phyloP scores from a whole-genome alignment of 2,888 invertebrate species.

The Eremobia ochroleuca region DNA sequence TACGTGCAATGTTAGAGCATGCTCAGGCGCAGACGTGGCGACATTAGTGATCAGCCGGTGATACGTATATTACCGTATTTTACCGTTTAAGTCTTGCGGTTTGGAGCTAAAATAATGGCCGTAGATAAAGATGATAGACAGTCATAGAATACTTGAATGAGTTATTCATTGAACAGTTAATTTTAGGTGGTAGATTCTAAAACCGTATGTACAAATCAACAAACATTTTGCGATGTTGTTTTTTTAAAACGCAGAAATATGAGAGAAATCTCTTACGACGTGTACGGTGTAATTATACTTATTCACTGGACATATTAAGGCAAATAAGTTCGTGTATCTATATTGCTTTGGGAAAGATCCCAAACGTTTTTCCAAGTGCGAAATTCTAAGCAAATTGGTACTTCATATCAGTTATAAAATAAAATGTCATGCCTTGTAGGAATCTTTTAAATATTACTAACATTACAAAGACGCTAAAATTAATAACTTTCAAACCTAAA shows the following conservation, averaged over 20 bases:
- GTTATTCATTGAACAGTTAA: conserved; percentile 7
- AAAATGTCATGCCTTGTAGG: too few species aligned
- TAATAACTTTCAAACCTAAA: too few species aligned
- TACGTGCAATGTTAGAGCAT: conserved; percentile 60
- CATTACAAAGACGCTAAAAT: too few species aligned
- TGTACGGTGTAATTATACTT: too few species aligned
- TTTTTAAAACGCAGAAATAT: too few species aligned
- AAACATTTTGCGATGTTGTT: background rate
- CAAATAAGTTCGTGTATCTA: background rate
- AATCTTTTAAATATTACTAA: too few species aligned
- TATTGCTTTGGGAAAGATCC: background rate
- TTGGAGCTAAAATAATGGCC: conserved; percentile 39
- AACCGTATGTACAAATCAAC: conserved; percentile 9
- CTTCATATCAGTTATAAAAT: too few species aligned
- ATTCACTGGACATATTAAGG: background rate
- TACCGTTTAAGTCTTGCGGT: conserved; percentile 41
- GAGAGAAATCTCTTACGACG: background rate
- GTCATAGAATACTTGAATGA: conserved; percentile 29
- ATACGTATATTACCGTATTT: conserved; percentile 57
- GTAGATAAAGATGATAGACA: conserved; percentile 55
- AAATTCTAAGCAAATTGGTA: too few species aligned
- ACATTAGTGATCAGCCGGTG: conserved; percentile 43
- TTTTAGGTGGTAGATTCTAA: conserved; percentile 1
- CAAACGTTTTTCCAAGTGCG: too few species aligned
- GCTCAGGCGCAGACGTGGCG: conserved; percentile 23